phyloP scores from a whole-genome alignment of 2,113 vertebrate species.

The Maccullochella peelii region DNA sequence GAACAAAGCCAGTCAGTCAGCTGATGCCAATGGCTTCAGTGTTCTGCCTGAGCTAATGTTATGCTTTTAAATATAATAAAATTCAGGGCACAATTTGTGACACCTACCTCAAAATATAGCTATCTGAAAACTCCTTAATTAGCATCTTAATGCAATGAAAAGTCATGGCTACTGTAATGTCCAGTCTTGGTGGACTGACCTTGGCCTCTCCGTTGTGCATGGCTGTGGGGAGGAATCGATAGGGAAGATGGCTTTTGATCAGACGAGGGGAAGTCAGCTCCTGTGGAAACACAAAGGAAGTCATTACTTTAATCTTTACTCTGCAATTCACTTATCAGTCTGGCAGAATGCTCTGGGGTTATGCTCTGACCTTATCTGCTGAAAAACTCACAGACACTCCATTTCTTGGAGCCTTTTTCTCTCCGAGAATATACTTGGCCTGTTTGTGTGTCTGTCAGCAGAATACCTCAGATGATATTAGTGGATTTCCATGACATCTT shows the following conservation, averaged over 20 bases:
- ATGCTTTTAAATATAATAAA: background rate
- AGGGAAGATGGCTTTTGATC: constrained; percentile 98
- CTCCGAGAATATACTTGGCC: too few species aligned
- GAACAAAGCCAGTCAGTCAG: too few species aligned
- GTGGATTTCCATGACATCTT: too few species aligned
- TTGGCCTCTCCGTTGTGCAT: constrained; percentile 96
- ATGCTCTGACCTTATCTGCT: too few species aligned
- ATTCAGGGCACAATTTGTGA: background rate
- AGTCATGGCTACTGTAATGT: background rate
- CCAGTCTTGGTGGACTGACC: constrained; percentile 79
- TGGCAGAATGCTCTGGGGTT: too few species aligned
- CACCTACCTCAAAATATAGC: background rate
- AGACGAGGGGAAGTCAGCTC: constrained; percentile 96
- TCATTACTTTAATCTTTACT: background rate
- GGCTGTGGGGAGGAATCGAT: constrained; percentile 94
- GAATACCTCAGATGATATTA: too few species aligned
- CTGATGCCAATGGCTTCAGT: background rate
- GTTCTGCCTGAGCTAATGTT: background rate
- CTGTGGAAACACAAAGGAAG: constrained; percentile 75
- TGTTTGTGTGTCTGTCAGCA: too few species aligned
- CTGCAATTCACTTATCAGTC: background rate
- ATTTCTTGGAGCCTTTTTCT: background rate
- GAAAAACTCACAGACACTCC: background rate
- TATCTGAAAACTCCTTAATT: background rate
- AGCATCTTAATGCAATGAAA: background rate